Base-by-base conservation (phyloP, 2,888 invertebrate species). In the Camponotus fellah region DNA sequence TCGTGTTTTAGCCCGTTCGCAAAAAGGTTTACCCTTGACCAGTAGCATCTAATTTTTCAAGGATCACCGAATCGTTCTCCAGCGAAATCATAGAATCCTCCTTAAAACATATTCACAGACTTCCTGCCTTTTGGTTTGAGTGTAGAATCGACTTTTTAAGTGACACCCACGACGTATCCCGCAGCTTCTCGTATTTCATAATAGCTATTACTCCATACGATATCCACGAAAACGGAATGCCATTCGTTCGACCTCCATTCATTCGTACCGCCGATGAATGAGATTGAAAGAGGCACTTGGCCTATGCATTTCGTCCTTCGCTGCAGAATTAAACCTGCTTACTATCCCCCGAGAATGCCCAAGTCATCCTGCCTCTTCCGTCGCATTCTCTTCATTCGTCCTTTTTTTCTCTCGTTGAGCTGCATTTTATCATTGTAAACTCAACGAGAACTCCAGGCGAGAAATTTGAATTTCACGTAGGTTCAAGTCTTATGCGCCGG, bases 401-500 rank as follows among this genome's bases (percentile, higher is more conserved):
- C 53, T n/a, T 69, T 68, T 26, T 58, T 65, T 80, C 79, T 68
- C 40, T 37, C 34, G 9, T 26, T 49, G 43, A 75, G 37, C 72
- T 43, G 34, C 76, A 60, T 85, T 86, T 87, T 72, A 82, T 86
- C 84, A 86, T 89, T 90, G 86, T 90, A 21, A 71, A 34, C 58
- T 58, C 40, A 72, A 71, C 72, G 62, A 32, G 72, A 26, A 62
- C 83, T 43, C 88, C 85, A 71, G 65, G 74, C 86, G 87, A 90
- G 90, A 93, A 93, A 94, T 94, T 93, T 92, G 83, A 93, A 94
- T 94, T 93, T 93, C 92, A 92, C 91, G 92, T 92, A 89, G 26
- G 49, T 9, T 37, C 64, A 49, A 46, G 34, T 32, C 75, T n/a
- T 84, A 21, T 66, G 12, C 26, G 34, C 58, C 60, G 32, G 58